Base-by-base conservation (phyloP, 2,797 vertebrate species). In the Hephaestus fuliginosus region DNA sequence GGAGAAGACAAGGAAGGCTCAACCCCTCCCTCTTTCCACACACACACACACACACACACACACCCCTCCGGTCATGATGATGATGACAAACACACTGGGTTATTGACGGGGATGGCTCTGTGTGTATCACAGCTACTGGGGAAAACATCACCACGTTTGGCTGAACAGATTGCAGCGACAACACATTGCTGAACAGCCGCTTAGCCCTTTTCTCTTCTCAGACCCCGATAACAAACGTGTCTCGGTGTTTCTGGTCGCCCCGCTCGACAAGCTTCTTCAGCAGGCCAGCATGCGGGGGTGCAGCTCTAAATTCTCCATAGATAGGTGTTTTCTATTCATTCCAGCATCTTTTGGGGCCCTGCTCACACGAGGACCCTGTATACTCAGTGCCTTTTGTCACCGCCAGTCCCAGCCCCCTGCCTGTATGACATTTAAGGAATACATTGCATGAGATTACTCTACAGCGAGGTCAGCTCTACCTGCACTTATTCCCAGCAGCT, bases 11-110 rank as follows among this genome's bases (percentile, higher is more conserved):
- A 83, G 78, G 65, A 60, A 82, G 72, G 78, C 33, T 8, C 39
- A 44, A 36, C 58, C 44, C 57, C 56, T 55, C 39, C 51, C 25
- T 18, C 4, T 71, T 5, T 20, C 33, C 48, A 22, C 70, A 74
- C 53, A 56, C 57, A 44, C 66, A 46, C 46, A 51, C 14, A 39
- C 63, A 74, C 78, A 39, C 69, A 80, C 58, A 70, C 60, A 76
- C 79, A 70, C 68, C 60, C 78, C 78, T 84, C 71, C 18, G 65
- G 85, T 74, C 82, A 86, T 80, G 57, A 84, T 84, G 88, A 86
- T 80, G 57, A 84, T 84, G 88, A 88, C 80, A 85, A 79, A 77
- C 70, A 77, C 72, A 52, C 61, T 65, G 71, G 72, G 72, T 85
- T 91, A 82, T 87, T 86, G 90, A 88, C 3, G 30, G 55, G 62